These are phyloP conservation scores for Hylaeus anthracinus DNA, from an alignment of 1,140 invertebrate genomes.

Conservation along the genomic window DNA sequence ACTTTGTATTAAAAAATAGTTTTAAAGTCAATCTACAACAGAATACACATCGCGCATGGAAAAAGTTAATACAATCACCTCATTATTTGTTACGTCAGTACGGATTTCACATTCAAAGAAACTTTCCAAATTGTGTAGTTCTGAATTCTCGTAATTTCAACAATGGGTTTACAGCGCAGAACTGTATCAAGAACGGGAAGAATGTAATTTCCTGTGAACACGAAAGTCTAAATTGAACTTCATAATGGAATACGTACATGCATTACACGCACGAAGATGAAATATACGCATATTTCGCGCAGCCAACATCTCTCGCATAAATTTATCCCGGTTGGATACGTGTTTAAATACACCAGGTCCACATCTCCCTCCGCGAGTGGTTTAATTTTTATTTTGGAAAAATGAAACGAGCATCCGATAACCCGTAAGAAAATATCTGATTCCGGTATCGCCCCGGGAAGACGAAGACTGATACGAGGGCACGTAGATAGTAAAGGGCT, in stretches of 20 bases:
- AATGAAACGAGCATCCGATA: neutral
- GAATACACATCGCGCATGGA: too few relatives aligned
- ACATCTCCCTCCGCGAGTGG: too few relatives aligned
- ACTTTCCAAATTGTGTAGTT: neutral
- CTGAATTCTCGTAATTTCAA: neutral
- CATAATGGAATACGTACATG: neutral
- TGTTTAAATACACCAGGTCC: neutral
- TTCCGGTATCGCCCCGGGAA: neutral
- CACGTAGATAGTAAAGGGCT: constrained; percentile 38
- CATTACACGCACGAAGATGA: neutral
- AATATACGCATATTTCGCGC: neutral
- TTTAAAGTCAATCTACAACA: too few relatives aligned
- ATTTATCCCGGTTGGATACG: too few relatives aligned
- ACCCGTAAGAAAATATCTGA: constrained; percentile 5
- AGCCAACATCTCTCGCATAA: too few relatives aligned
- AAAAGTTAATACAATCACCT: too few relatives aligned
- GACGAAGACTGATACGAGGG: constrained; percentile 41
- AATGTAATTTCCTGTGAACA: neutral
- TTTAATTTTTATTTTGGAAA: constrained; percentile 2
- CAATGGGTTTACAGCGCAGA: neutral
- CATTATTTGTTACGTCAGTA: too few relatives aligned
- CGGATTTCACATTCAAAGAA: neutral
- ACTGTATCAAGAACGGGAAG: neutral
- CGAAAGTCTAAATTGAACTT: neutral
- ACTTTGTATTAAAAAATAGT: too few relatives aligned